Conservation (phyloP, 2,797 vertebrate genomes). For the Columba guinea region DNA sequence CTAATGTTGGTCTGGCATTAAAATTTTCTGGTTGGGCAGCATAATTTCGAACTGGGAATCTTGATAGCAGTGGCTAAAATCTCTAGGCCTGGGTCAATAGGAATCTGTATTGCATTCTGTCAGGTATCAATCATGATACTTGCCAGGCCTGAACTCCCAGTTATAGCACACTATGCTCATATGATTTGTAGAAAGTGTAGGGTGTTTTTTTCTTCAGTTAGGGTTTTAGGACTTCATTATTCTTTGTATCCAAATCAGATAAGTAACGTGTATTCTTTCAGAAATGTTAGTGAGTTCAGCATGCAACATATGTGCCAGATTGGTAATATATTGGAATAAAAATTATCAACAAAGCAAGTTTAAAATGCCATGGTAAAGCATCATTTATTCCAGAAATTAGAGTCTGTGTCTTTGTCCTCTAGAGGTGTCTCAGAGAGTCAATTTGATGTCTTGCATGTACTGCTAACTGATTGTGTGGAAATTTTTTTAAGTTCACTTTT, state of each 20-base stretch:
- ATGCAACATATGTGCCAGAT: constrained; percentile 45
- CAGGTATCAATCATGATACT: constrained; percentile 69
- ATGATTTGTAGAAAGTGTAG: constrained; percentile 13
- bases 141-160: constrained; percentile 58
- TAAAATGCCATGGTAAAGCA: constrained; percentile 42
- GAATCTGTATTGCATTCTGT: constrained; percentile 64
- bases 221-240: constrained; percentile 64
- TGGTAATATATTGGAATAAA: constrained; percentile 48
- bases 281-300: constrained; percentile 52
- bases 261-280: constrained; percentile 17
- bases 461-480: constrained; percentile 82
- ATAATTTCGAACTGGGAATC: constrained; percentile 76
- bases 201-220: not conserved
- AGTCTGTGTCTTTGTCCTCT: constrained; percentile 76
- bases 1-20: constrained; percentile 83
- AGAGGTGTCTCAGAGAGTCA: constrained; percentile 76
- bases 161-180: not conserved
- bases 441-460: constrained; percentile 83
- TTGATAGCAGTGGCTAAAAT: constrained; percentile 68
- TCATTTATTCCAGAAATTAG: constrained; percentile 66
- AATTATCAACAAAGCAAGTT: constrained; percentile 21
- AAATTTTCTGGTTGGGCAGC: constrained; percentile 85
- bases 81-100: constrained; percentile 63
- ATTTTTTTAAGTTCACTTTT: constrained; percentile 85
- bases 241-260: constrained; percentile 61